Evolutionary conservation across 2,888 invertebrate species (phyloP).

Genomic region (Agonopterix arenella): DNA sequence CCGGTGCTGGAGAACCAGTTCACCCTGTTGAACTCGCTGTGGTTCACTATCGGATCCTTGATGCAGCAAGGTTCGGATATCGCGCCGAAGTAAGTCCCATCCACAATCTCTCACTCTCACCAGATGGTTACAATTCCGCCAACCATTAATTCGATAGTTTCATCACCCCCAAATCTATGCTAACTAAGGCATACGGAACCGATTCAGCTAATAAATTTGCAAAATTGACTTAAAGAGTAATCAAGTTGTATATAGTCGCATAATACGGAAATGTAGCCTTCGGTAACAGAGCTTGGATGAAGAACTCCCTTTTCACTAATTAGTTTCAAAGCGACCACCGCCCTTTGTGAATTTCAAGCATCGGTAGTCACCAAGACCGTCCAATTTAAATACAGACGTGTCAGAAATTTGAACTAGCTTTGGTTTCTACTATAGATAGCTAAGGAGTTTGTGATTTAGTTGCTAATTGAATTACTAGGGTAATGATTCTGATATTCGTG

Average conservation of each 20-base stretch:
- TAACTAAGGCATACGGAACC: too few species aligned
- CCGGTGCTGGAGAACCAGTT: conserved; percentile 93
- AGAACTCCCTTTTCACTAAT: conserved; percentile 59
- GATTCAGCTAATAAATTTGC: background rate
- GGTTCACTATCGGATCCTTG: conserved; percentile 96
- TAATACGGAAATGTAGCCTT: conserved; percentile 58
- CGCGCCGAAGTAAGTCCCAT: conserved; percentile 88
- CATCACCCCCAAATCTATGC: background rate
- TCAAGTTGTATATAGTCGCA: conserved; percentile 16
- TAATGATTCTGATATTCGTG: conserved; percentile 40
- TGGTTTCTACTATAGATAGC: conserved; percentile 52
- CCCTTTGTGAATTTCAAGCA: conserved; percentile 70
- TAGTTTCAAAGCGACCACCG: conserved; percentile 71
- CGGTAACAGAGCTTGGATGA: conserved; percentile 51
- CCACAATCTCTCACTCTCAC: conserved; percentile 25
- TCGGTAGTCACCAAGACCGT: conserved; percentile 55
- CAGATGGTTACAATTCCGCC: conserved; percentile 45
- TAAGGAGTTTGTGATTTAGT: conserved; percentile 53
- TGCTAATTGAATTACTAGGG: conserved; percentile 45
- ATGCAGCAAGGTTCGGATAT: conserved; percentile 96
- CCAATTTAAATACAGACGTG: conserved; percentile 62
- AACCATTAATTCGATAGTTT: background rate
- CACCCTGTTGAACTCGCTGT: conserved; percentile 93
- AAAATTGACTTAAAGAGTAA: background rate
- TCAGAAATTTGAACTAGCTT: conserved; percentile 48